These are phyloP conservation scores for Heliconius eleuchia DNA, from an alignment of 1,140 invertebrate genomes.

Conservation along the genomic window DNA sequence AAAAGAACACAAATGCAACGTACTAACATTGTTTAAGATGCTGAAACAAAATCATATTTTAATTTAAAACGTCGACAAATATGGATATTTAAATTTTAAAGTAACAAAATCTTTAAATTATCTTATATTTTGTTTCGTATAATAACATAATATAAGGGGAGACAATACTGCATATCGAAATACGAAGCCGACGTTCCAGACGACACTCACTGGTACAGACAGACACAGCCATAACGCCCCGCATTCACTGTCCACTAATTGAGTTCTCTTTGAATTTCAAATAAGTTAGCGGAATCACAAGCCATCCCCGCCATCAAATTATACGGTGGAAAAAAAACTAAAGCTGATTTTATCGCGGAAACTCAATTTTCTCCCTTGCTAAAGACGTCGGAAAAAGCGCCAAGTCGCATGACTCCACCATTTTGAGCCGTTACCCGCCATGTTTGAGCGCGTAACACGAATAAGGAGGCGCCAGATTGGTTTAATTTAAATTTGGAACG, in stretches of 20 bases:
- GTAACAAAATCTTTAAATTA: not conserved
- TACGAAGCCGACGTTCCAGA: conserved; percentile 16
- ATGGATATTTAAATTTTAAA: not conserved
- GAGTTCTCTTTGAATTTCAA: conserved; percentile 74
- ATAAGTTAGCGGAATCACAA: conserved; percentile 47
- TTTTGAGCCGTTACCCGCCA: conserved; percentile 73
- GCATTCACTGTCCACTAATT: conserved; percentile 53
- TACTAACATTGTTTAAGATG: not conserved
- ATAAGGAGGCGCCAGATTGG: conserved; percentile 80
- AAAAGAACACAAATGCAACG: not conserved
- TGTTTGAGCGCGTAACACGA: conserved; percentile 70
- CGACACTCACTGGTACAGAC: conserved; percentile 16
- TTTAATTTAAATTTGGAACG: conserved; percentile 79
- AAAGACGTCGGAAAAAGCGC: conserved; percentile 77
- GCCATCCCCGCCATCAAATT: conserved; percentile 55
- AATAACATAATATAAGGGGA: conserved; percentile 5
- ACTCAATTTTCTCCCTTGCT: conserved; percentile 78
- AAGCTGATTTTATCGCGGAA: conserved; percentile 69
- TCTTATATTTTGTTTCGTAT: not conserved
- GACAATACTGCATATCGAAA: conserved; percentile 21
- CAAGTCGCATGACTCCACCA: conserved; percentile 78
- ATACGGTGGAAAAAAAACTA: conserved; percentile 51
- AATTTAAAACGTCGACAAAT: not conserved
- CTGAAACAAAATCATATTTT: not conserved
- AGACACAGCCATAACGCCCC: conserved; percentile 25